These are phyloP conservation scores for Luehdorfia chinensis DNA, from an alignment of 1,140 invertebrate species.

Conservation along the genomic window DNA sequence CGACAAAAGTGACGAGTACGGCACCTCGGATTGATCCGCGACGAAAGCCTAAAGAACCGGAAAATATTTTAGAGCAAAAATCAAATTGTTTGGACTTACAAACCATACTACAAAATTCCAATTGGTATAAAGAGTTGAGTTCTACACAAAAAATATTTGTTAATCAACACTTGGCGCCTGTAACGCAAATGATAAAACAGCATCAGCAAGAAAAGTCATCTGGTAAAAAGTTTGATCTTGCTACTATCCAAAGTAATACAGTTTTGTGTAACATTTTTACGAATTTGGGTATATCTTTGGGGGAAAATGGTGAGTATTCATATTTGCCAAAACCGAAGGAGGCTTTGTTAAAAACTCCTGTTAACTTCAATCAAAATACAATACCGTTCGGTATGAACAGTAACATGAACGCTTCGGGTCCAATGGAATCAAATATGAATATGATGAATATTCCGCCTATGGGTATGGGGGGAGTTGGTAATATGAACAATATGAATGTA, in stretches of 20 bases:
- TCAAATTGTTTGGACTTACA: constrained; percentile 75
- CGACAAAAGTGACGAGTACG: constrained; percentile 32
- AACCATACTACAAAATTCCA: constrained; percentile 79
- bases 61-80: constrained; percentile 52
- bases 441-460: constrained; percentile 70
- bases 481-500: constrained; percentile 66
- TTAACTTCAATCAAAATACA: constrained; percentile 63
- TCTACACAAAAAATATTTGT: constrained; percentile 83
- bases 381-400: constrained; percentile 61
- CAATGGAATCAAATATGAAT: constrained; percentile 58
- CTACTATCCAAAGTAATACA: constrained; percentile 72
- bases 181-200: constrained; percentile 79
- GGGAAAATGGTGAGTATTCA: constrained; percentile 77
- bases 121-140: constrained; percentile 81
- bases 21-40: constrained; percentile 75
- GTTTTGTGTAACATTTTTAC: constrained; percentile 77
- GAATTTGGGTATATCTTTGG: constrained; percentile 75
- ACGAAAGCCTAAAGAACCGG: constrained; percentile 75
- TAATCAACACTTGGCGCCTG: constrained; percentile 80
- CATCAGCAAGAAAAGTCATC: constrained; percentile 73
- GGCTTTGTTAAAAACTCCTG: constrained; percentile 64
- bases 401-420: constrained; percentile 42
- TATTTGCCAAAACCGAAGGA: constrained; percentile 72
- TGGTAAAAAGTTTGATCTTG: constrained; percentile 76
- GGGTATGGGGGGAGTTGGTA: constrained; percentile 45